Evolutionary conservation across 2,888 invertebrate species (phyloP).

Genomic region (Girardia tigrina): DNA sequence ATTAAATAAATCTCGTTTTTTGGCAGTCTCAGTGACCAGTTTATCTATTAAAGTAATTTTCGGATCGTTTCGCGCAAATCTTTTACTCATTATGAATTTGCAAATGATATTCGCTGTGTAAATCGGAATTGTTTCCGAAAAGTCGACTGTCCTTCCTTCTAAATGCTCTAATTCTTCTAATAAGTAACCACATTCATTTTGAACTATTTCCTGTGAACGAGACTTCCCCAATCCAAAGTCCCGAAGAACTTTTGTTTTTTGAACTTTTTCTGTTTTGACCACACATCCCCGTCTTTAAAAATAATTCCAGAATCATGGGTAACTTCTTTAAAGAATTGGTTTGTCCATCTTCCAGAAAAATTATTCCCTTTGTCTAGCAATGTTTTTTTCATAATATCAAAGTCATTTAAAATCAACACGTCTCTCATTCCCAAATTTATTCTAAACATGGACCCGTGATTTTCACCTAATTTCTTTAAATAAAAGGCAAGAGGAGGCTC

Average conservation of each 20-base stretch:
- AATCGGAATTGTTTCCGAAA: not conserved
- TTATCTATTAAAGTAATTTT: not conserved
- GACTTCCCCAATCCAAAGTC: slow-evolving; percentile 7
- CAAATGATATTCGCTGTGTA: slow-evolving; percentile 21
- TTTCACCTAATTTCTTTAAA: no score
- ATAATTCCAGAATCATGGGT: not conserved
- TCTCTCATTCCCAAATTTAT: not conserved
- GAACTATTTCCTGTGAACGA: not conserved
- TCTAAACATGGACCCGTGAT: not conserved
- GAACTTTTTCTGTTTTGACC: not conserved
- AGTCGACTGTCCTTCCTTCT: not conserved
- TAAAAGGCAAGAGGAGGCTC: no score
- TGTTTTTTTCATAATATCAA: slow-evolving; percentile 8
- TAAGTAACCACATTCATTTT: slow-evolving; percentile 9
- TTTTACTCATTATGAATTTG: not conserved
- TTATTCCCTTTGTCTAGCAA: not conserved
- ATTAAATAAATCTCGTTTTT: not conserved
- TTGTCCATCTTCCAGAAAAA: not conserved
- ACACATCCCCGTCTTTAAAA: not conserved
- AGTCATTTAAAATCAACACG: not conserved
- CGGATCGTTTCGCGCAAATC: not conserved
- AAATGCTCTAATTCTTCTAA: not conserved
- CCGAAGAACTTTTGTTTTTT: not conserved
- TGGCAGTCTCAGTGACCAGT: not conserved
- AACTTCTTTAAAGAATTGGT: not conserved